phyloP scores from a whole-genome alignment of 2,888 invertebrate genomes.

The Drosophila prolongata region DNA sequence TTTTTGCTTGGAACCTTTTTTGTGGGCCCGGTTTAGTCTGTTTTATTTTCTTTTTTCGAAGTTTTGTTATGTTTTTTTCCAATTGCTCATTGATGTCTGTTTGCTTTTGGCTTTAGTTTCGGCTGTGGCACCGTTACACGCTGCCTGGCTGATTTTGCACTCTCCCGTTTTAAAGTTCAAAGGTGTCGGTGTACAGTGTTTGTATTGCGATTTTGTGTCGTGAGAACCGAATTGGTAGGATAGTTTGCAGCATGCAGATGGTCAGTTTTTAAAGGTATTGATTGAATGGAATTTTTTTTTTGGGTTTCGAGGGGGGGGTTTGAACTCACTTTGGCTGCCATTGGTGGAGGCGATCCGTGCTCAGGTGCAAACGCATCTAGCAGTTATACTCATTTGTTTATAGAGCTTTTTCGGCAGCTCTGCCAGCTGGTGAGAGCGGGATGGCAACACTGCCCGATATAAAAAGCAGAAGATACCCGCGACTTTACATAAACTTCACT shows the following conservation, averaged over 20 bases:
- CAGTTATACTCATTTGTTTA: constrained; percentile 30
- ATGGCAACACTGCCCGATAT: constrained; percentile 45
- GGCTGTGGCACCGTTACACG: constrained; percentile 45
- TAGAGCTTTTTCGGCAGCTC: constrained; percentile 53
- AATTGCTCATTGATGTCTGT: constrained; percentile 69
- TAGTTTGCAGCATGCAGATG: constrained; percentile 35
- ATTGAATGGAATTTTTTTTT: not conserved
- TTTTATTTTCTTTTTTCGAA: constrained; percentile 54
- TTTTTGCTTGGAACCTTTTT: constrained; percentile 60
- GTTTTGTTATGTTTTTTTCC: constrained; percentile 27
- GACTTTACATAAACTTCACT: constrained; percentile 39
- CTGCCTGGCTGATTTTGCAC: constrained; percentile 57
- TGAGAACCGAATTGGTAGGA: constrained; percentile 62
- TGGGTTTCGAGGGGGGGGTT: not conserved
- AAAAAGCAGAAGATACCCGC: constrained; percentile 19
- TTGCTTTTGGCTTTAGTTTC: constrained; percentile 57
- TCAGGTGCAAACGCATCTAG: constrained; percentile 51
- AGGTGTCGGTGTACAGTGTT: constrained; percentile 51
- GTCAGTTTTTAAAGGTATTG: constrained; percentile 24
- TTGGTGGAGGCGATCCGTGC: constrained; percentile 63
- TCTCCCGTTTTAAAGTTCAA: constrained; percentile 77
- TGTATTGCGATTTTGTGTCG: constrained; percentile 49
- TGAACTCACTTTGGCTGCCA: constrained; percentile 71
- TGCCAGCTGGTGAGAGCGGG: constrained; percentile 39
- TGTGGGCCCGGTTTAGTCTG: constrained; percentile 44